These are phyloP conservation scores for Leucosticte australis DNA, from an alignment of 2,113 vertebrate species.

Conservation along the genomic window DNA sequence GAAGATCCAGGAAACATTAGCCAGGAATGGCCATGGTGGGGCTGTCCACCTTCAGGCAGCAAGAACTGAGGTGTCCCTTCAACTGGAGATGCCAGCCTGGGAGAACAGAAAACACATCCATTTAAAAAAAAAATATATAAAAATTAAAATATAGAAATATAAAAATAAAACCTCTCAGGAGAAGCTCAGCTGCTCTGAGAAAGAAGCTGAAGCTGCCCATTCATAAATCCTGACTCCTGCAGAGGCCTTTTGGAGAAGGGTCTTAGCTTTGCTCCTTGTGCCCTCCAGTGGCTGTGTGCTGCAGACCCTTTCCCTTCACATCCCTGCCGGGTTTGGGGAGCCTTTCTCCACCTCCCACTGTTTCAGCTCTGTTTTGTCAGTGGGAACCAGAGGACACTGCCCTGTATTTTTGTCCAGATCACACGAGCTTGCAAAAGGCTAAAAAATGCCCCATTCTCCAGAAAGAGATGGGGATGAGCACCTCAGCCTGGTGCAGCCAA, in stretches of 20 bases:
- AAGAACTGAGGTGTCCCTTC: neutral
- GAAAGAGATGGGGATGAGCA: neutral
- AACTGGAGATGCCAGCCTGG: neutral
- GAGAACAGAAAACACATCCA: neutral
- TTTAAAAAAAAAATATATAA: neutral
- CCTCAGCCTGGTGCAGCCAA: neutral
- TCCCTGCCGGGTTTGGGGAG: neutral
- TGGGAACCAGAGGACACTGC: neutral
- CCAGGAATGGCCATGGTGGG: rapidly evolving
- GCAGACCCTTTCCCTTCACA: neutral
- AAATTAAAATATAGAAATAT: neutral
- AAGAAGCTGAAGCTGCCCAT: neutral
- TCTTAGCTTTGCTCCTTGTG: neutral
- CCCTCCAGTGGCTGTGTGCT: conserved; percentile 5
- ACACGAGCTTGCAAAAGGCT: rapidly evolving
- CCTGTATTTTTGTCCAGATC: neutral
- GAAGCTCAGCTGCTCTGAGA: neutral
- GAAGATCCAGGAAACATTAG: neutral
- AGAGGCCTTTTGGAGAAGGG: neutral
- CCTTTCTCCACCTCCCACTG: neutral
- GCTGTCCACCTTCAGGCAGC: neutral
- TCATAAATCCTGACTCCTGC: rapidly evolving
- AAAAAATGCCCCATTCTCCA: neutral
- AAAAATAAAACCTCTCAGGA: neutral
- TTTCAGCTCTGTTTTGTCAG: neutral